Evolutionary conservation across 2,113 vertebrate species (phyloP), one percentile per base, ranked within the genome.

Genomic region (Lophius piscatorius): DNA sequence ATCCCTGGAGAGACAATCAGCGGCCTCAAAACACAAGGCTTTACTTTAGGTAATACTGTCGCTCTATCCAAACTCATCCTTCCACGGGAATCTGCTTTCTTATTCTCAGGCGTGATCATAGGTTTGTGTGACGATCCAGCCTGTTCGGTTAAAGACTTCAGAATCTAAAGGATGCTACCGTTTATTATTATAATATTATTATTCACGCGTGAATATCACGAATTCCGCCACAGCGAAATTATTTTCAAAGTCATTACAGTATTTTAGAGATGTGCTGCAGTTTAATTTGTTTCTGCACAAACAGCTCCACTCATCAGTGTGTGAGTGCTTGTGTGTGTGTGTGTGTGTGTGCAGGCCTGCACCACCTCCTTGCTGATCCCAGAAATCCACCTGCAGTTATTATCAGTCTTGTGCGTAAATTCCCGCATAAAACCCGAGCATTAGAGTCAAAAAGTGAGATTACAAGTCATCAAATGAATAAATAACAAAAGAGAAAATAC

Each of bases 21-120:
- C 60, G 64, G 67, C 84, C 72, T 77, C 57, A 62, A 58, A 64
- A 12, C 73, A 76, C 81, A 58, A 68, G 75, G 56, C 77, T 63
- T n/a, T 9, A 50, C 65, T 65, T 45, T 49, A 74, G 75, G 82
- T 75, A 79, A 81, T 39, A 46, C 21, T 31, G 26, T 12, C 36
- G 9, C 44, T 33, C 59, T 59, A 55, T 35, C 62, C n/a, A n/a
- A n/a, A 62, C 60, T 31, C 33, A 18, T 35, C 9, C 41, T 63
- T 50, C 45, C 6, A 12, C 13, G n/a, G n/a, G n/a, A n/a, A n/a
- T n/a, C n/a, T n/a, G n/a, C n/a, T n/a, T n/a, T n/a, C n/a, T n/a
- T n/a, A n/a, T n/a, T n/a, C n/a, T n/a, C n/a, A n/a, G n/a, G n/a
- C n/a, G n/a, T n/a, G n/a, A n/a, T n/a, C n/a, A n/a, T n/a, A n/a